phyloP scores from a whole-genome alignment of 2,113 vertebrate species.

The Ptilonorhynchus violaceus region DNA sequence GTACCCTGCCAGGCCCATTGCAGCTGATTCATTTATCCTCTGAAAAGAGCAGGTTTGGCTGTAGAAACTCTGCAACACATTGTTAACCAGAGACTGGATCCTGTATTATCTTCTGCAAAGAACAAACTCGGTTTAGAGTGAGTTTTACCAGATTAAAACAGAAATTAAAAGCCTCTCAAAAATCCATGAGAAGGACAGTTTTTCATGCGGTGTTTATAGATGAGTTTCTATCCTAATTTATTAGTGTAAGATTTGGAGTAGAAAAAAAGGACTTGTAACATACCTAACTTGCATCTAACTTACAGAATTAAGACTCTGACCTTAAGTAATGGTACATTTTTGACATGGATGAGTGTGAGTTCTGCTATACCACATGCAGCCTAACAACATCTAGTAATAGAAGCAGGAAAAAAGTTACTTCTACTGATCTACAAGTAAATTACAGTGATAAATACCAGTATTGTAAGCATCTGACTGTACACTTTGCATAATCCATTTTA shows the following conservation, averaged over 20 bases:
- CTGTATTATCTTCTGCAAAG: neutral
- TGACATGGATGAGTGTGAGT: neutral
- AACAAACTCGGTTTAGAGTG: fast-evolving
- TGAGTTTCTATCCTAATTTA: neutral
- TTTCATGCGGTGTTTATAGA: neutral
- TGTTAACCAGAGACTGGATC: neutral
- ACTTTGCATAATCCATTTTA: neutral
- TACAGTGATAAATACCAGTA: neutral
- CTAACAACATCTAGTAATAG: neutral
- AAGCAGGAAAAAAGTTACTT: neutral
- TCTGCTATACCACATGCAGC: neutral
- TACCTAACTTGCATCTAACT: neutral
- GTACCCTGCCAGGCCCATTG: neutral
- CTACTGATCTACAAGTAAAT: neutral
- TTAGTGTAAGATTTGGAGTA: neutral
- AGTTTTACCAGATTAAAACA: neutral
- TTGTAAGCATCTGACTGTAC: neutral
- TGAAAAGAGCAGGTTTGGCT: neutral
- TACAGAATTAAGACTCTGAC: neutral
- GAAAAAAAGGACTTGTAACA: neutral
- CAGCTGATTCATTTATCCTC: neutral
- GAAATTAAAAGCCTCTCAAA: neutral
- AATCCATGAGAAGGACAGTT: neutral
- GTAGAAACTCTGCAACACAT: neutral
- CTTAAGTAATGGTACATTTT: neutral